Evolutionary conservation across 2,797 vertebrate genomes (phyloP).

Genomic region (Bryconaethiops microstoma): DNA sequence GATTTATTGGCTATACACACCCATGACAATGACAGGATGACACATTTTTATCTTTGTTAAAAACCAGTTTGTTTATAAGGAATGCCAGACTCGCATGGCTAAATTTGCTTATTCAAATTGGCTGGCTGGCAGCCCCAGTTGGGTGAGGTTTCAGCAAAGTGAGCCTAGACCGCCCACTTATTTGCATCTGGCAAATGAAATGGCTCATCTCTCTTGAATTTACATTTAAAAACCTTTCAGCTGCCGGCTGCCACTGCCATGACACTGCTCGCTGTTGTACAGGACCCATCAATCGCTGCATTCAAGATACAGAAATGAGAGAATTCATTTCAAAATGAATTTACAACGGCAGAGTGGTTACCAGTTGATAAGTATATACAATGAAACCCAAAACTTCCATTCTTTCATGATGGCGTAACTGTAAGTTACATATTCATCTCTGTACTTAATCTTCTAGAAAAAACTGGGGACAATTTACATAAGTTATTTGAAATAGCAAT

Average conservation of each 20-base stretch:
- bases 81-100: conserved; percentile 8
- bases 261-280: not conserved
- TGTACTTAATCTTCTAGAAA: not conserved
- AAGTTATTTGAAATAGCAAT: not conserved
- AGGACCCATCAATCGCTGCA: not conserved
- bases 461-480: conserved; percentile 1
- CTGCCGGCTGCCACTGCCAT: conserved; percentile 29
- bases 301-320: not conserved
- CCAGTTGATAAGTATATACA: not conserved
- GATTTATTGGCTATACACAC: conserved; percentile 19
- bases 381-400: not conserved
- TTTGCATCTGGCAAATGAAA: conserved; percentile 40
- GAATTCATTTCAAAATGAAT: not conserved
- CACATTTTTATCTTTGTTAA: conserved; percentile 31
- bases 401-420: not conserved
- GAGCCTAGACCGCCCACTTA: conserved; percentile 24
- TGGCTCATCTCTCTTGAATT: conserved; percentile 33
- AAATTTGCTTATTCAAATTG: conserved; percentile 43
- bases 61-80: conserved; percentile 18
- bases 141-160: conserved; percentile 33
- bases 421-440: not conserved
- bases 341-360: not conserved
- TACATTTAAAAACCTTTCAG: conserved; percentile 19
- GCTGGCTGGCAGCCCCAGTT: conserved; percentile 20
- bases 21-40: not conserved